These are phyloP conservation scores for Eupithecia centaureata DNA, from an alignment of 2,888 invertebrate genomes.

Conservation along the genomic window DNA sequence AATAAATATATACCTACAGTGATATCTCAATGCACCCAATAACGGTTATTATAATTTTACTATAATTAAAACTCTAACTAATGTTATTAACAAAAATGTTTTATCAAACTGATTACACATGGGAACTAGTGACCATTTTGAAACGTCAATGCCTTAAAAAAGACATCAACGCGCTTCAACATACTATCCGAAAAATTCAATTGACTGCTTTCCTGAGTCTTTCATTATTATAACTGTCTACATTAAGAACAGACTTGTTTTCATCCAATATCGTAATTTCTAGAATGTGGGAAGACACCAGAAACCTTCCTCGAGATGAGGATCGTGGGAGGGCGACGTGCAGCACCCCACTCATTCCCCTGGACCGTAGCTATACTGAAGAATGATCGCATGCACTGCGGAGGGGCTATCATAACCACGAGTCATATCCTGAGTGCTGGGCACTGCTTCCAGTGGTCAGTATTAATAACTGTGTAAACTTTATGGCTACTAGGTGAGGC, in stretches of 20 bases:
- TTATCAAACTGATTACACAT: not conserved
- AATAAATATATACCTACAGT: too few relatives aligned
- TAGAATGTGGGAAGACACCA: slow-evolving; percentile 78
- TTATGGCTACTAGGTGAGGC: too few relatives aligned
- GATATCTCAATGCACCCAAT: too few relatives aligned
- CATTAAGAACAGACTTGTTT: not conserved
- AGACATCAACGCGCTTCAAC: not conserved
- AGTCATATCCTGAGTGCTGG: slow-evolving; percentile 83
- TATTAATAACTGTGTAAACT: not conserved
- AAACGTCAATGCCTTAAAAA: not conserved
- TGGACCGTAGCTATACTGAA: slow-evolving; percentile 83
- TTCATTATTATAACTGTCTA: not conserved
- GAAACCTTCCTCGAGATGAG: slow-evolving; percentile 86
- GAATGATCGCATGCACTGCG: slow-evolving; percentile 76
- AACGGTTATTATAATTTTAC: too few relatives aligned
- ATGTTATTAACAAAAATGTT: not conserved
- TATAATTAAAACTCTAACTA: not conserved
- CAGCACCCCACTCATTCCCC: slow-evolving; percentile 79
- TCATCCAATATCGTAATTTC: not conserved
- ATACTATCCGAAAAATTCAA: not conserved
- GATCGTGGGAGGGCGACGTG: slow-evolving; percentile 82
- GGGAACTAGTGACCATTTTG: not conserved
- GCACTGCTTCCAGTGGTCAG: slow-evolving; percentile 83
- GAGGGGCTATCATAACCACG: slow-evolving; percentile 82
- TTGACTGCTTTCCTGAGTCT: not conserved